Evolutionary conservation across 1,140 invertebrate species (phyloP).

Genomic region (Dendroctonus valens): DNA sequence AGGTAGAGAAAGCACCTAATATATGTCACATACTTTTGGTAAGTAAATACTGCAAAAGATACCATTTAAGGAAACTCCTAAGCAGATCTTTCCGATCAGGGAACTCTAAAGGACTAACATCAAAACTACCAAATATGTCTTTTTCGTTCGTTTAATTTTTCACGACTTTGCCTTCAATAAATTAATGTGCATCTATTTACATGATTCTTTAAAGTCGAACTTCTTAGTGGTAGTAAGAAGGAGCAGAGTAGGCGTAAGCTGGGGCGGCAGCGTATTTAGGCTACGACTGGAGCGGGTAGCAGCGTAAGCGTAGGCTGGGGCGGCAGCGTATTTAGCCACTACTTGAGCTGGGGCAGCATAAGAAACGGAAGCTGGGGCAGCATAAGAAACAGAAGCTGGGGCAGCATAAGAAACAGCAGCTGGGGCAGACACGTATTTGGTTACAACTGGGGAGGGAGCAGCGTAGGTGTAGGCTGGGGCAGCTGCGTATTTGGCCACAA

Average conservation of each 20-base stretch:
- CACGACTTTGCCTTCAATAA: slow-evolving; percentile 1
- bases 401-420: slow-evolving; percentile 35
- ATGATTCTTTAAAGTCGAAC: neutral
- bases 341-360: slow-evolving; percentile 37
- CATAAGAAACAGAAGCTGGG: slow-evolving; percentile 30
- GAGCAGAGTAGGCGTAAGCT: slow-evolving; percentile 12
- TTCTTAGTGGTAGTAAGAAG: slow-evolving; percentile 10
- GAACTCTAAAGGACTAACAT: no score
- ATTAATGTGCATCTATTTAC: slow-evolving; percentile 9
- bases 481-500: slow-evolving; percentile 13
- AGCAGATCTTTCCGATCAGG: no score
- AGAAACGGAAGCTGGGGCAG: slow-evolving; percentile 34
- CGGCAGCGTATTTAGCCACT: slow-evolving; percentile 46
- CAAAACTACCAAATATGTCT: no score
- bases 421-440: slow-evolving; percentile 28
- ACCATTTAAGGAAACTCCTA: no score
- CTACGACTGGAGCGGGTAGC: slow-evolving; percentile 32
- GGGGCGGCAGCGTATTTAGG: slow-evolving; percentile 46
- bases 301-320: slow-evolving; percentile 39
- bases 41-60: no score
- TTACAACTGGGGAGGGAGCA: slow-evolving; percentile 39
- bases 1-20: no score
- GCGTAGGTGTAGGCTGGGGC: slow-evolving; percentile 18
- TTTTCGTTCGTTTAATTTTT: no score
- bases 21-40: no score